A percentile compares a stretch with the other conserved stretches of the same genome.
Conservation (phyloP, 2,888 invertebrate genomes). For the Amblyjoppa fuscipennis region DNA sequence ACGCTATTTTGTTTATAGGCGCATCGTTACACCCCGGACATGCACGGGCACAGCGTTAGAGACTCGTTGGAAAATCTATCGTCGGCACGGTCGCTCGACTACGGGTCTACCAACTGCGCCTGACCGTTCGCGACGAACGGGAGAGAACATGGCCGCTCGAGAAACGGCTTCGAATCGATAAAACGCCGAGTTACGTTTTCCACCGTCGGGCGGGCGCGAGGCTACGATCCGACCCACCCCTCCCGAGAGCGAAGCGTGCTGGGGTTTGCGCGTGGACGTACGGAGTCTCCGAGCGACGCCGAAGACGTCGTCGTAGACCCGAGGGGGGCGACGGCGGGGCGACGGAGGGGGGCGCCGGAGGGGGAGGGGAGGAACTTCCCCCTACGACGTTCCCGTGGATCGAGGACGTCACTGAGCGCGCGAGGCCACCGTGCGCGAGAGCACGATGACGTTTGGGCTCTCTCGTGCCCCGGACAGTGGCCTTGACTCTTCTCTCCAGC, state of each 20-base stretch:
- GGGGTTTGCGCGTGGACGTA: conserved; percentile 14
- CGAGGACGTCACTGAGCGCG: conserved; percentile 64
- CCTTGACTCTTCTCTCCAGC: conserved; percentile 61
- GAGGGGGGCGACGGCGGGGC: background rate
- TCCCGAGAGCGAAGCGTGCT: conserved; percentile 26
- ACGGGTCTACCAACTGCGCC: conserved; percentile 66
- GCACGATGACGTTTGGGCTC: conserved; percentile 60
- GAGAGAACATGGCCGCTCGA: conserved; percentile 69
- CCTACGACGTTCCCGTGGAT: conserved; percentile 37
- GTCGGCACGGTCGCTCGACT: conserved; percentile 52
- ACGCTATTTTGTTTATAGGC: conserved; percentile 58
- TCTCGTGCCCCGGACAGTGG: conserved; percentile 60
- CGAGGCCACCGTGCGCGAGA: conserved; percentile 59
- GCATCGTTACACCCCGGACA: conserved; percentile 63
- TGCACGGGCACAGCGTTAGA: conserved; percentile 54
- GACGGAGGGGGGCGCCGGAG: background rate
- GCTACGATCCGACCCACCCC: conserved; percentile 23
- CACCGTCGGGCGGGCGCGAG: conserved; percentile 71
- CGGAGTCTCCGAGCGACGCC: conserved; percentile 14
- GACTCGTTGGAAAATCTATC: conserved; percentile 69
- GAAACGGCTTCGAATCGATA: conserved; percentile 77
- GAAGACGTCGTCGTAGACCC: conserved; percentile 33
- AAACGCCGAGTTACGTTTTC: conserved; percentile 81
- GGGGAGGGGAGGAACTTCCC: conserved; percentile 11
- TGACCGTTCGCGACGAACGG: conserved; percentile 65